Evolutionary conservation across 64 coral and sea anemone species (phyloP).

Genomic region (Actinia tenebrosa): DNA sequence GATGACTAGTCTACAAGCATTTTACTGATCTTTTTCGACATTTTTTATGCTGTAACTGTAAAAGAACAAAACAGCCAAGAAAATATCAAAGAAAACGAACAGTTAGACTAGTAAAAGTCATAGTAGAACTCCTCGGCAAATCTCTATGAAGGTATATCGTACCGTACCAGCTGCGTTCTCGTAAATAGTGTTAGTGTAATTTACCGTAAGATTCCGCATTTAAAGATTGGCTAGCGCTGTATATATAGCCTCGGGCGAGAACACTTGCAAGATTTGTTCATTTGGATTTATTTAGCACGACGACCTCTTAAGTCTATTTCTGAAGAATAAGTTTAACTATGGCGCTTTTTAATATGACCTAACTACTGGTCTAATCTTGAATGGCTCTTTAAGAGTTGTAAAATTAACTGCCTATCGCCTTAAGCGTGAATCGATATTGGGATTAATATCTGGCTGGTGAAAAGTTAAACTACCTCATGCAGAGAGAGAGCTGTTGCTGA

Average conservation of each 20-base stretch:
- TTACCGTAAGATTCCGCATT: not conserved
- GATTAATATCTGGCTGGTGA: not conserved
- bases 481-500: not conserved
- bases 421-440: not conserved
- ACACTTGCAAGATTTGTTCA: not conserved
- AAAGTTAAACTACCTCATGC: slow-evolving; percentile 1
- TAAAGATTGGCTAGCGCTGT: not conserved
- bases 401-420: not conserved
- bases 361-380: not conserved
- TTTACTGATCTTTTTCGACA: no score
- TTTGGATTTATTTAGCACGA: not conserved
- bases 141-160: no score
- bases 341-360: not conserved
- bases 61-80: no score
- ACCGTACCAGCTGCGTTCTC: not conserved
- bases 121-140: no score
- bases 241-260: not conserved
- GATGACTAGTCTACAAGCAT: no score
- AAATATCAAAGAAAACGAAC: no score
- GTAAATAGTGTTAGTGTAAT: no score
- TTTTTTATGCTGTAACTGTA: no score
- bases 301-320: not conserved
- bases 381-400: not conserved
- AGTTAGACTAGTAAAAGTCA: no score
- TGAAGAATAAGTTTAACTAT: not conserved